Evolutionary conservation across 2,113 vertebrate genomes (phyloP).

Genomic region (Myiagra hebetior): DNA sequence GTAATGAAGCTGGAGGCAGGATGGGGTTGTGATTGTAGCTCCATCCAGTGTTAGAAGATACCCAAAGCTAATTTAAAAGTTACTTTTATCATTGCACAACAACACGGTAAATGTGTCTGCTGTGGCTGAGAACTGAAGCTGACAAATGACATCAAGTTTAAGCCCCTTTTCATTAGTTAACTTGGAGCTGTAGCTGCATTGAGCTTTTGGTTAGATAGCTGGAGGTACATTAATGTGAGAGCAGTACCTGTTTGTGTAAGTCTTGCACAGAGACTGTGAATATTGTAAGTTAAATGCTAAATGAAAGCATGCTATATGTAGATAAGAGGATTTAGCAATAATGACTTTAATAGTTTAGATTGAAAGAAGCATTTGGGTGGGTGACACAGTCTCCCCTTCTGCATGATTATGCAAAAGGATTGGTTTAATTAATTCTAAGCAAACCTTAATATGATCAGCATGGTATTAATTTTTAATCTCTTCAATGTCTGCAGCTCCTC

Average conservation of each 20-base stretch:
- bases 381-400: background rate
- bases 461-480: conserved; percentile 55
- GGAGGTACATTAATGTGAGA: background rate
- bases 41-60: background rate
- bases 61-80: background rate
- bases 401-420: conserved; percentile 13
- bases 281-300: background rate
- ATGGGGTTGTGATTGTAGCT: background rate
- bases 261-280: background rate
- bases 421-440: conserved; percentile 52
- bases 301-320: background rate
- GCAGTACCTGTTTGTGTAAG: background rate
- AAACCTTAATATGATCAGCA: conserved; percentile 52
- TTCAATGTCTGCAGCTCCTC: conserved; percentile 8
- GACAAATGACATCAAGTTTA: background rate
- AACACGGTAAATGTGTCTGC: background rate
- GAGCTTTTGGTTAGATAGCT: background rate
- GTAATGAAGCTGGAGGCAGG: background rate
- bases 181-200: background rate
- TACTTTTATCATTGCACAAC: background rate
- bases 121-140: background rate
- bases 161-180: background rate
- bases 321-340: conserved; percentile 52
- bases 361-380: conserved; percentile 9
- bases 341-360: background rate